Percentiles rank a stretch among this genome's conserved stretches.
Evolutionary conservation across 2,888 invertebrate genomes (phyloP).

Genomic region (Peribatodes rhomboidaria): DNA sequence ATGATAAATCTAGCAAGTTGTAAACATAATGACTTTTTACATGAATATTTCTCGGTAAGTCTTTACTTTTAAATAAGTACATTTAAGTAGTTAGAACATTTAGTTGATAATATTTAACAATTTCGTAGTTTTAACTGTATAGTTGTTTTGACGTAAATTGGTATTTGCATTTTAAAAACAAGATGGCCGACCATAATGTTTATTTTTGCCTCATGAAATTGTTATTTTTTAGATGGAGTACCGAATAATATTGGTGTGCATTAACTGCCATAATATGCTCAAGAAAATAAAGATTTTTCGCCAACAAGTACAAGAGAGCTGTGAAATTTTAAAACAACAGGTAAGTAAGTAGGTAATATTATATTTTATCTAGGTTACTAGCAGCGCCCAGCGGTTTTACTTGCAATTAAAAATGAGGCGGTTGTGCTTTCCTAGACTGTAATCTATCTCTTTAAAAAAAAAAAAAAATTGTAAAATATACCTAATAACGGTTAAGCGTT

Average conservation of each 20-base stretch:
- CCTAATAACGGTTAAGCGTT: too few relatives aligned
- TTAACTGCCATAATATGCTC: slow-evolving; percentile 63
- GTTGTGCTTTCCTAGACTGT: too few relatives aligned
- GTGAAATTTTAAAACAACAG: slow-evolving; percentile 53
- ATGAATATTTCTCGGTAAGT: slow-evolving; percentile 60
- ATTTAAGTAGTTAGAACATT: background rate
- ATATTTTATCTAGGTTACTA: too few relatives aligned
- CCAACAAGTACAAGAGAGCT: slow-evolving; percentile 58
- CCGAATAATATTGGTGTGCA: slow-evolving; percentile 54
- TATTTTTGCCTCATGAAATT: background rate
- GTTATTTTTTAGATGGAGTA: slow-evolving; percentile 54
- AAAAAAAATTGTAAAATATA: too few relatives aligned
- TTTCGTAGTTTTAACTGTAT: slow-evolving; percentile 6
- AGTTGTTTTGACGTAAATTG: slow-evolving; percentile 33
- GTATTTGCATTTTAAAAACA: slow-evolving; percentile 50
- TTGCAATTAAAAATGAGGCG: too few relatives aligned
- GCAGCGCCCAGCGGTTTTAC: too few relatives aligned
- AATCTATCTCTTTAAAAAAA: too few relatives aligned
- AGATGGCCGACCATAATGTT: slow-evolving; percentile 51
- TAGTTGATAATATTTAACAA: background rate
- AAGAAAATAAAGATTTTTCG: slow-evolving; percentile 64
- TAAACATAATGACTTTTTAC: slow-evolving; percentile 61
- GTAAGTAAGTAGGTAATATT: slow-evolving; percentile 51
- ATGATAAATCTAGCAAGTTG: slow-evolving; percentile 59
- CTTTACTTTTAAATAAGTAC: background rate